Evolutionary conservation across 2,113 vertebrate genomes (phyloP).

Genomic region (Salminus brasiliensis): DNA sequence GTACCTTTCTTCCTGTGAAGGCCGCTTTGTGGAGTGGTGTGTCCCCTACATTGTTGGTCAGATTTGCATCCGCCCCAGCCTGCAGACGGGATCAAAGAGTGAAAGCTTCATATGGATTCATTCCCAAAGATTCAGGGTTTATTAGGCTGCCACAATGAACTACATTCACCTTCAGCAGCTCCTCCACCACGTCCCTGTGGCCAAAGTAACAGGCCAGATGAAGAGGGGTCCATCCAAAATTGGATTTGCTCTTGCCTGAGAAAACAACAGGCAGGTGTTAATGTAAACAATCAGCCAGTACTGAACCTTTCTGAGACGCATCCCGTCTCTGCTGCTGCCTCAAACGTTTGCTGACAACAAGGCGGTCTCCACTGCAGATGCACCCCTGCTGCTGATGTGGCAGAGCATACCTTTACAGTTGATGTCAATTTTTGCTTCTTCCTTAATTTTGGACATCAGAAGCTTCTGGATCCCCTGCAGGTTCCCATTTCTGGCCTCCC

Average conservation of each 20-base stretch:
- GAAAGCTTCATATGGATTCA: not conserved
- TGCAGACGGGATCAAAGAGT: constrained; percentile 55
- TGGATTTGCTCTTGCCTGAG: constrained; percentile 91
- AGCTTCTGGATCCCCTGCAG: constrained; percentile 80
- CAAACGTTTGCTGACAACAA: too few relatives aligned
- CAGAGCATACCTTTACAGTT: constrained; percentile 89
- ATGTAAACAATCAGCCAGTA: too few relatives aligned
- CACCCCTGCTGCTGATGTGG: not conserved
- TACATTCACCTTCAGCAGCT: constrained; percentile 85
- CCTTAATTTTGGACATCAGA: constrained; percentile 75
- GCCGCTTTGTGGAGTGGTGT: constrained; percentile 93
- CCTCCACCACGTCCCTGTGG: constrained; percentile 87
- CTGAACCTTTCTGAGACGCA: too few relatives aligned
- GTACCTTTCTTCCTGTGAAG: constrained; percentile 94
- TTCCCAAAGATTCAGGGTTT: not conserved
- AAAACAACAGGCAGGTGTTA: too few relatives aligned
- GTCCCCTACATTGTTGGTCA: constrained; percentile 93
- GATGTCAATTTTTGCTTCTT: constrained; percentile 81
- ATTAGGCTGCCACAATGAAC: not conserved
- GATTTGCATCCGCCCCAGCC: constrained; percentile 89
- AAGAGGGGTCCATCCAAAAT: constrained; percentile 94
- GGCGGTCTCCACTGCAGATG: too few relatives aligned
- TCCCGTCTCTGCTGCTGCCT: too few relatives aligned
- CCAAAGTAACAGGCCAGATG: constrained; percentile 97
- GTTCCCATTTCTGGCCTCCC: constrained; percentile 89